A percentile compares a stretch with the other conserved stretches of the same genome.
Conservation (phyloP, 2,113 vertebrate species). For the Malurus alboscapulatus region DNA sequence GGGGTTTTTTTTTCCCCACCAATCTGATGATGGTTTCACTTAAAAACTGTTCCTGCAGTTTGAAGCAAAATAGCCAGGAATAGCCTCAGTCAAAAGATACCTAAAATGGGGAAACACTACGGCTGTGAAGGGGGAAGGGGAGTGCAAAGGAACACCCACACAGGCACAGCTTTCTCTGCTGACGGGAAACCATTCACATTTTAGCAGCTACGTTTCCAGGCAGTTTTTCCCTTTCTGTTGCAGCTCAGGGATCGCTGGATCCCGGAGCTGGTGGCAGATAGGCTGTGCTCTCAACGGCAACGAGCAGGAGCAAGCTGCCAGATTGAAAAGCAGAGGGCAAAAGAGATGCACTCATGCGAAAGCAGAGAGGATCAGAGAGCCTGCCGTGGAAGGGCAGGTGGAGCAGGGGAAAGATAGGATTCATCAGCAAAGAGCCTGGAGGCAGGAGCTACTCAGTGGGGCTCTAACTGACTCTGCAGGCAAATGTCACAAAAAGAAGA, state of each 20-base stretch:
- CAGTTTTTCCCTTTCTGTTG: not conserved
- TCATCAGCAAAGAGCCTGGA: slow-evolving; percentile 31
- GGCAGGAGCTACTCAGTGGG: not conserved
- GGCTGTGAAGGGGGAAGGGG: not conserved
- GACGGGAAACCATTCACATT: not conserved
- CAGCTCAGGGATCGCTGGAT: not conserved
- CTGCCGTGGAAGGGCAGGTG: slow-evolving; percentile 32
- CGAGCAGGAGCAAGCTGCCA: not conserved
- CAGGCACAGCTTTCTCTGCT: not conserved
- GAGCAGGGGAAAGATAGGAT: slow-evolving; percentile 1
- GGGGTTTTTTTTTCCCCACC: fast-evolving
- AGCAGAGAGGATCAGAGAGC: slow-evolving; percentile 47
- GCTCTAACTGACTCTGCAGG: not conserved
- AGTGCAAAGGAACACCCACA: not conserved
- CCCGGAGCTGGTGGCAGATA: not conserved
- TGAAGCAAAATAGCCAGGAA: not conserved
- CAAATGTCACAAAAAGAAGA: not conserved
- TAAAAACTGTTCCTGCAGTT: not conserved
- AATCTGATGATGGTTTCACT: not conserved
- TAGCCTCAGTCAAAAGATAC: not conserved
- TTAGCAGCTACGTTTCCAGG: not conserved
- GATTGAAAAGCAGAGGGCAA: slow-evolving; percentile 28
- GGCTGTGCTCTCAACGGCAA: not conserved
- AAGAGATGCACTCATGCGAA: slow-evolving; percentile 48
- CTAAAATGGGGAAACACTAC: not conserved